Evolutionary conservation across 1,140 invertebrate species (phyloP).

Genomic region (Drosophila bifasciata): DNA sequence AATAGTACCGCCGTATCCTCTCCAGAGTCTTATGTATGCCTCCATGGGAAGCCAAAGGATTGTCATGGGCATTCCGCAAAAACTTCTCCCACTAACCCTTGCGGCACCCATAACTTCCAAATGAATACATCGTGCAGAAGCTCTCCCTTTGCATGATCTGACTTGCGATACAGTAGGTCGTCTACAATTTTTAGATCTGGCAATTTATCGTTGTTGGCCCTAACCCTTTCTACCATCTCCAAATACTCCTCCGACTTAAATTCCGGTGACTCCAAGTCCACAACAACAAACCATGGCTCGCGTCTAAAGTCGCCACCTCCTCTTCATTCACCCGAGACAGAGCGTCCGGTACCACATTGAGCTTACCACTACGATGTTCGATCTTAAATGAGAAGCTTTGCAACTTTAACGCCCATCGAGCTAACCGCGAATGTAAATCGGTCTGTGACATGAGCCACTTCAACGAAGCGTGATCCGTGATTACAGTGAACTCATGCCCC

Average conservation of each 20-base stretch:
- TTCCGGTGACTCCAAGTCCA: not conserved
- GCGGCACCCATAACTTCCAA: conserved; percentile 16
- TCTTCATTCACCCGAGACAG: conserved; percentile 9
- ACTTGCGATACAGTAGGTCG: not conserved
- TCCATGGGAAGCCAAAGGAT: conserved; percentile 5
- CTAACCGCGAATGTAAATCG: not conserved
- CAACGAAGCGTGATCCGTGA: not conserved
- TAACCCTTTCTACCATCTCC: not conserved
- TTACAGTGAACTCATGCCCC: conserved; percentile 2
- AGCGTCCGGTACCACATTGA: conserved; percentile 2
- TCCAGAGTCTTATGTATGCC: conserved; percentile 11
- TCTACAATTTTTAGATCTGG: not conserved
- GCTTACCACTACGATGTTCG: not conserved
- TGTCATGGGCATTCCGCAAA: conserved; percentile 7
- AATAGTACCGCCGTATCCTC: conserved; percentile 7
- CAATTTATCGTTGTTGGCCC: not conserved
- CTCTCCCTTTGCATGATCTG: not conserved
- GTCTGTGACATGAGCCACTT: conserved; percentile 1
- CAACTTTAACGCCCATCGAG: not conserved
- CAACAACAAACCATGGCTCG: not conserved
- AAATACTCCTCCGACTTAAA: not conserved
- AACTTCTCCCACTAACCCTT: not conserved
- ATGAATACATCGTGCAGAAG: not conserved
- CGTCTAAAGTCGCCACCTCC: not conserved
- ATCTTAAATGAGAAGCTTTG: conserved; percentile 7